phyloP scores from a whole-genome alignment of 2,797 vertebrate species.

The Heterohyrax brucei region DNA sequence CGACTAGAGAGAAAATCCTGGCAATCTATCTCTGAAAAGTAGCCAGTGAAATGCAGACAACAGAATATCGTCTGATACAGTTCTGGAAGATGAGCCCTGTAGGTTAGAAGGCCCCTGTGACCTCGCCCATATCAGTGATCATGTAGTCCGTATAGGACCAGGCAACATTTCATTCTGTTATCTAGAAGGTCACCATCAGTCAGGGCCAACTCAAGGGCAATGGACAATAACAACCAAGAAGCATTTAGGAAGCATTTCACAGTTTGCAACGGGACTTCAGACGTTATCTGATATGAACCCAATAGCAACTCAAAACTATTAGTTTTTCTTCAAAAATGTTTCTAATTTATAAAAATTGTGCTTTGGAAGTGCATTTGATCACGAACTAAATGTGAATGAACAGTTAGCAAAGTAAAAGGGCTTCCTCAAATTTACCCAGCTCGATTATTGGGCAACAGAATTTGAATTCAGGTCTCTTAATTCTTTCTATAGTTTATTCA shows the following conservation, averaged over 20 bases:
- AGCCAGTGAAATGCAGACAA: neutral
- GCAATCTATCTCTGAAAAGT: neutral
- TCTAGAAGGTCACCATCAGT: neutral
- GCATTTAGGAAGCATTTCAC: neutral
- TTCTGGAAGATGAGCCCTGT: neutral
- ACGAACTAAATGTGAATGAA: neutral
- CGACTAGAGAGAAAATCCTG: neutral
- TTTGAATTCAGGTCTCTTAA: neutral
- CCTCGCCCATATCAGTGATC: neutral
- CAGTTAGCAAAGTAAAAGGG: neutral
- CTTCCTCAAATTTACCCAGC: neutral
- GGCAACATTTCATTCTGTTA: neutral
- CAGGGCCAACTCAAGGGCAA: neutral
- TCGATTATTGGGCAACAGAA: rapidly evolving
- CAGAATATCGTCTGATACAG: neutral
- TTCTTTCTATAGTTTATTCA: neutral
- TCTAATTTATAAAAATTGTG: neutral
- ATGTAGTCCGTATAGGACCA: neutral
- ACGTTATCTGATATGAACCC: conserved; percentile 9
- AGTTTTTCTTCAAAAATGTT: neutral
- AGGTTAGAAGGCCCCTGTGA: neutral
- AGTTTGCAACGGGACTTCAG: neutral
- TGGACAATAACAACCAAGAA: neutral
- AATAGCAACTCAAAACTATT: neutral
- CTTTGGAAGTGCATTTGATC: neutral